These are phyloP conservation scores for Chaenogobius annularis DNA, from an alignment of 2,113 vertebrate species.

Conservation along the genomic window DNA sequence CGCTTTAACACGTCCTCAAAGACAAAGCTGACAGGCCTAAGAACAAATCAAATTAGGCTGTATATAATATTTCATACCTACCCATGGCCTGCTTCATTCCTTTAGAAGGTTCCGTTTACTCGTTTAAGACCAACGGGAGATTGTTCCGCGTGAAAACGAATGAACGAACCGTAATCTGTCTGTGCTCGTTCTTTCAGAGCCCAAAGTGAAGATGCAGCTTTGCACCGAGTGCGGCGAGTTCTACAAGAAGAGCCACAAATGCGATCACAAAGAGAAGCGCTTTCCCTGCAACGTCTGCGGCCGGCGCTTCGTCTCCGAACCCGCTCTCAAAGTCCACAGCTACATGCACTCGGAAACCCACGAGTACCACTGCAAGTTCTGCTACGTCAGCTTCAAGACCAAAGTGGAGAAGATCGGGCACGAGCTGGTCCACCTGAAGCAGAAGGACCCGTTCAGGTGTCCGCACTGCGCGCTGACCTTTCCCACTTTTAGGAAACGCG, in stretches of 20 bases:
- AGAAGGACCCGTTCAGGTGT: slow-evolving; percentile 51
- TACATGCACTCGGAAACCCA: not conserved
- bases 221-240: not conserved
- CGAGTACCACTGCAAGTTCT: slow-evolving; percentile 57
- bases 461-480: slow-evolving; percentile 41
- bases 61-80: too few relatives aligned
- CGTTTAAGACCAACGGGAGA: too few relatives aligned
- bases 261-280: not conserved
- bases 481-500: slow-evolving; percentile 20
- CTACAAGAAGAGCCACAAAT: not conserved
- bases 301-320: not conserved
- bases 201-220: not conserved
- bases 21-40: too few relatives aligned
- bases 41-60: too few relatives aligned
- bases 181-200: not conserved
- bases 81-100: too few relatives aligned
- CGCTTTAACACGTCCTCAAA: too few relatives aligned
- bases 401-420: slow-evolving; percentile 50
- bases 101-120: too few relatives aligned
- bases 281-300: not conserved
- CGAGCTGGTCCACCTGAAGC: slow-evolving; percentile 29
- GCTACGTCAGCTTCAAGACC: slow-evolving; percentile 39
- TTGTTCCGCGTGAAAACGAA: too few relatives aligned
- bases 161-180: not conserved
- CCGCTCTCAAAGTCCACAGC: not conserved